phyloP scores from a whole-genome alignment of 2,888 invertebrate genomes.

The Orchestes rusci region DNA sequence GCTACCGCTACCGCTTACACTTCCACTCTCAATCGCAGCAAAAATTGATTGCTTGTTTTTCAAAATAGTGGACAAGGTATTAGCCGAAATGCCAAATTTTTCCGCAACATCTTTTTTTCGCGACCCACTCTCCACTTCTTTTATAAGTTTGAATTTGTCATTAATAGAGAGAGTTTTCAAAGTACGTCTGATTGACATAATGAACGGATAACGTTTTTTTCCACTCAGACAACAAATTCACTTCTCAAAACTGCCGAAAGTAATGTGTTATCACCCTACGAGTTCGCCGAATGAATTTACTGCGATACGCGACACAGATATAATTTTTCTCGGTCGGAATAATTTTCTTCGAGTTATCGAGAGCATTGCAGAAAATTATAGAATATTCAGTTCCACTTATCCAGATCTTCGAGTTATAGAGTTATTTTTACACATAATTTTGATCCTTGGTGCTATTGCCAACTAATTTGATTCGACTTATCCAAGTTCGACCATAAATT shows the following conservation, averaged over 20 bases:
- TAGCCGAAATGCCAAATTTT: constrained; percentile 3
- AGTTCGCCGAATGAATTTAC: no score
- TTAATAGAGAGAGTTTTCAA: constrained; percentile 1
- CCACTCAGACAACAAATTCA: neutral
- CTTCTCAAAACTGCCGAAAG: neutral
- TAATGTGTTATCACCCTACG: neutral
- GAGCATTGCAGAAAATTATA: neutral
- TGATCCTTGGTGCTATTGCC: neutral
- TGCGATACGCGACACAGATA: no score
- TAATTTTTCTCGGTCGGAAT: no score
- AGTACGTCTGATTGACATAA: constrained; percentile 3
- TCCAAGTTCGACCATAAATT: neutral
- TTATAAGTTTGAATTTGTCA: neutral
- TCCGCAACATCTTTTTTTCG: constrained; percentile 5
- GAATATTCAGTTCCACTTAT: neutral
- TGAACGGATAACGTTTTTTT: neutral
- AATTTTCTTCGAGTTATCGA: neutral
- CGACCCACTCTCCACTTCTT: constrained; percentile 4
- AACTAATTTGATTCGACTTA: neutral
- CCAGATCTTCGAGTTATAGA: neutral
- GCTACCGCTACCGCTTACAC: neutral
- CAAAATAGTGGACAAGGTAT: neutral
- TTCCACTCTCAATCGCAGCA: neutral
- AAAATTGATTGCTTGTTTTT: constrained; percentile 1
- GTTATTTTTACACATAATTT: neutral